phyloP scores from a whole-genome alignment of 2,797 vertebrate species.

The Florisuga fusca region DNA sequence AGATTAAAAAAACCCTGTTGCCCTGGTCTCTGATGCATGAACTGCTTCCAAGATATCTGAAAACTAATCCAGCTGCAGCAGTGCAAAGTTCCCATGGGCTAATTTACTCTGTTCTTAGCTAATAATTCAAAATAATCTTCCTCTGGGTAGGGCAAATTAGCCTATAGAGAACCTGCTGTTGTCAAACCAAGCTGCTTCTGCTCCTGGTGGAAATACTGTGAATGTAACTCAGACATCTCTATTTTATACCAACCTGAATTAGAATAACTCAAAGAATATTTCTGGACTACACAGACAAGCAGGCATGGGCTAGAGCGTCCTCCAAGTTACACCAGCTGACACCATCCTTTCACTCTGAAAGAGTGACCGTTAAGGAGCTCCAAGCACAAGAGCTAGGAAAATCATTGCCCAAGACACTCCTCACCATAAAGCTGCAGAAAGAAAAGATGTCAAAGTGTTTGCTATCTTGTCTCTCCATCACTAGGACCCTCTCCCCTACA shows the following conservation, averaged over 20 bases:
- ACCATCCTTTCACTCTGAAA: not conserved
- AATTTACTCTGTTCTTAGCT: not conserved
- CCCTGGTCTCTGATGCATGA: not conserved
- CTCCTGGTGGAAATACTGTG: not conserved
- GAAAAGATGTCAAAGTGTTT: accelerated
- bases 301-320: not conserved
- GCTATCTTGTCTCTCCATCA: not conserved
- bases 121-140: not conserved
- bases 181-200: not conserved
- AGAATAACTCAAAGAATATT: not conserved
- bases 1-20: not conserved
- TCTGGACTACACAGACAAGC: not conserved
- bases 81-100: not conserved
- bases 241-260: not conserved
- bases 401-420: not conserved
- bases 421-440: not conserved
- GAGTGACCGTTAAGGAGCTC: not conserved
- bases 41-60: not conserved
- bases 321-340: not conserved
- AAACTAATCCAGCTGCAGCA: not conserved
- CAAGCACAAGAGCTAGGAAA: not conserved
- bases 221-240: not conserved
- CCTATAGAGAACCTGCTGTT: not conserved
- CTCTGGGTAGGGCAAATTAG: not conserved
- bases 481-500: not conserved